These are phyloP conservation scores for Leptodirus hochenwartii DNA, from an alignment of 2,888 invertebrate species.

Conservation along the genomic window DNA sequence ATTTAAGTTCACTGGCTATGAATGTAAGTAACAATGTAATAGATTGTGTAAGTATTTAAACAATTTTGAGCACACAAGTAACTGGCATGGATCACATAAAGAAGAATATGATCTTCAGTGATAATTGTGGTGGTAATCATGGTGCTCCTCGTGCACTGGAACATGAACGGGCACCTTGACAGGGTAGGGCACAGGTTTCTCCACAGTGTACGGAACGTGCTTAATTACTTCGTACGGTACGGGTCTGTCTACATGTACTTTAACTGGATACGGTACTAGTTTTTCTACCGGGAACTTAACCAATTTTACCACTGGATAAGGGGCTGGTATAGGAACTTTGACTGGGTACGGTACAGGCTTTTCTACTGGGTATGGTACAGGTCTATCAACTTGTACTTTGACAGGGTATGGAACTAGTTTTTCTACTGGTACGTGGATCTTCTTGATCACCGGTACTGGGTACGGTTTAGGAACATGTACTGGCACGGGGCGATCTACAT, in stretches of 20 bases:
- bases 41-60: too few species aligned
- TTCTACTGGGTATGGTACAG: slow-evolving; percentile 56
- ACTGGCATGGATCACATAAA: too few species aligned
- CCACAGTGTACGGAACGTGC: slow-evolving; percentile 23
- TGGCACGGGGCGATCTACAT: slow-evolving; percentile 50
- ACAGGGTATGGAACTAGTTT: slow-evolving; percentile 53
- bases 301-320: slow-evolving; percentile 54
- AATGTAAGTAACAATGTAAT: too few species aligned
- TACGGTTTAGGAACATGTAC: slow-evolving; percentile 48
- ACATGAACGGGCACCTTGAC: slow-evolving; percentile 33
- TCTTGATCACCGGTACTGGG: slow-evolving; percentile 53
- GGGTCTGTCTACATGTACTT: slow-evolving; percentile 40
- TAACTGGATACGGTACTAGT: slow-evolving; percentile 43
- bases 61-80: too few species aligned
- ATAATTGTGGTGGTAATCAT: slow-evolving; percentile 6
- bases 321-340: slow-evolving; percentile 54
- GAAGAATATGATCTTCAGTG: too few species aligned
- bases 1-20: too few species aligned
- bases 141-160: slow-evolving; percentile 26
- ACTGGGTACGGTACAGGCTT: slow-evolving; percentile 60
- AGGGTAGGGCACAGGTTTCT: slow-evolving; percentile 38
- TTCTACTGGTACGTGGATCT: slow-evolving; percentile 56
- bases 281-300: slow-evolving; percentile 48
- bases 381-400: slow-evolving; percentile 46
- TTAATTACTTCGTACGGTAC: slow-evolving; percentile 37